Evolutionary conservation across 2,888 invertebrate genomes (phyloP), one percentile per base, ranked within the genome.

Genomic region (Hemithea aestivaria): DNA sequence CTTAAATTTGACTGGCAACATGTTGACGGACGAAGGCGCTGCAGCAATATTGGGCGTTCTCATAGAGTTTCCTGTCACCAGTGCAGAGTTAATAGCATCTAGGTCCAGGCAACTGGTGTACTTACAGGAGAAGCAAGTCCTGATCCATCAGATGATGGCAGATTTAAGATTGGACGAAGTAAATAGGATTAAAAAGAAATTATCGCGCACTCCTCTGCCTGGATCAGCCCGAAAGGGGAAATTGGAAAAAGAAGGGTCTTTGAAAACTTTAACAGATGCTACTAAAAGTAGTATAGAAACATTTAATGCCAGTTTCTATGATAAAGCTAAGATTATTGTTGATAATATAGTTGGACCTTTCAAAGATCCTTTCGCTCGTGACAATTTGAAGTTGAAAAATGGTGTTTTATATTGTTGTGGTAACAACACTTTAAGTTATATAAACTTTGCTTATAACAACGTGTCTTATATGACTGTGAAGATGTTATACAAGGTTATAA

Each of bases 391-490:
- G 2, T 8, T 36, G 1, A 59, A 41, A 37, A 49, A 67, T n/a
- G 62, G 48, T 0, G 23, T 40, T 0, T 22, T 54, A 0, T 62
- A 61, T 32, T 73, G 73, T 23, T 34, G 43, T 0, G 81, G 80
- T 0, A 81, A 82, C 35, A 73, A 75, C 31, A n/a, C 35, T 0
- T 37, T 82, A 6, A 51, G 55, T 7, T 73, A 63, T 35, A 53
- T 82, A 8, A 82, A 75, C 44, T 6, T 81, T 0, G 62, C 76
- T 0, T 82, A 71, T 35, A 82, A 80, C 23, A 57, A 66, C 32
- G 25, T 81, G 1, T 59, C 58, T 1, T 73, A 58, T 25, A 4
- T 53, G 0, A 58, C 60, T 10, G 7, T 80, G 1, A 62, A 60
- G 25, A 74, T 62, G 25, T 27, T 81, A 1, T 22, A 59, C 5